Percentiles rank a stretch among this genome's conserved stretches.
These are phyloP conservation scores for Sphaerophoria rueppellii DNA, from an alignment of 2,888 invertebrate genomes.

Conservation along the genomic window DNA sequence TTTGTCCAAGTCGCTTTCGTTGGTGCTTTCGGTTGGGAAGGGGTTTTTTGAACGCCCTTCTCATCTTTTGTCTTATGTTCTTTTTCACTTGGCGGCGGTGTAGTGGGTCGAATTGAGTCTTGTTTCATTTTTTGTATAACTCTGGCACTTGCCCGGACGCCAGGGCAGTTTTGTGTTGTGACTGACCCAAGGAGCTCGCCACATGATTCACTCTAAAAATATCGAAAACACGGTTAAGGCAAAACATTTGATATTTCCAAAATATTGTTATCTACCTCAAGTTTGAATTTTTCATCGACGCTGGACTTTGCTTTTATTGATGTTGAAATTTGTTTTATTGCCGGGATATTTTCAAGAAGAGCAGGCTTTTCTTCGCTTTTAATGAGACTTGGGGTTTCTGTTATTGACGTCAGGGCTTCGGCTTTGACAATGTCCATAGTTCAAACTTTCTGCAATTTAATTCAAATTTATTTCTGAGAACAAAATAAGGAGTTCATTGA, in stretches of 20 bases:
- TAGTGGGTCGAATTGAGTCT: conserved; percentile 83
- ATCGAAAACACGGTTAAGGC: background rate
- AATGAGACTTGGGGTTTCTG: conserved; percentile 20
- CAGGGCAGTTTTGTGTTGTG: conserved; percentile 84
- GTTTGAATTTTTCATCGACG: conserved; percentile 74
- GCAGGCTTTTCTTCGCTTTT: conserved; percentile 44
- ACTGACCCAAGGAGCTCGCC: conserved; percentile 87
- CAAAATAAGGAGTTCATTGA: background rate
- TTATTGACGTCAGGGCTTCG: background rate
- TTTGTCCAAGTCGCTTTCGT: conserved; percentile 92
- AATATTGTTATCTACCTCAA: conserved; percentile 64
- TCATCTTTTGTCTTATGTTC: conserved; percentile 80
- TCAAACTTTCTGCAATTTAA: conserved; percentile 30
- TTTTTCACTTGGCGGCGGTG: conserved; percentile 79
- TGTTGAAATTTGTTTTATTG: conserved; percentile 15
- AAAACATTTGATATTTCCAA: background rate
- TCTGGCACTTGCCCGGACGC: conserved; percentile 88
- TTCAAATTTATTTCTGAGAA: conserved; percentile 46
- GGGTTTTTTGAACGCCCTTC: conserved; percentile 79
- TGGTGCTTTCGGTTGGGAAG: conserved; percentile 83
- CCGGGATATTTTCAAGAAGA: conserved; percentile 12
- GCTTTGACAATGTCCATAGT: conserved; percentile 53
- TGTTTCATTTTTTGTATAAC: conserved; percentile 90
- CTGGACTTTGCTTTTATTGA: conserved; percentile 45
- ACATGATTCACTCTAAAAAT: conserved; percentile 49